Conservation (phyloP, 2,888 invertebrate species). For the Nymphalis urticae region DNA sequence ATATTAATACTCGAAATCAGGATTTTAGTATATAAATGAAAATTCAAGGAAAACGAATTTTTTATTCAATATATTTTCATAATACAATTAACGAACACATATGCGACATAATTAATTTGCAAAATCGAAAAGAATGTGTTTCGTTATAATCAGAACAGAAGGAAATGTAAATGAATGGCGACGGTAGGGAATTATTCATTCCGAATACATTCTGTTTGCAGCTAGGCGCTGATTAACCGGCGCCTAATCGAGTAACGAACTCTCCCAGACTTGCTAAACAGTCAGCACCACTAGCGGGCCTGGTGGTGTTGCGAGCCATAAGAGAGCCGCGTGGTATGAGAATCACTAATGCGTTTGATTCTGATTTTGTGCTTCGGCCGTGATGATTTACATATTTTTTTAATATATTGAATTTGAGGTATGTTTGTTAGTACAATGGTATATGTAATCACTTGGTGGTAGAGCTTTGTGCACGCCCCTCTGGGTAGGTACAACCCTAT, state of each 20-base stretch:
- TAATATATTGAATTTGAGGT: too few relatives aligned
- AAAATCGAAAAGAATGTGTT: slow-evolving; percentile 7
- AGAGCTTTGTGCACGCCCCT: too few relatives aligned
- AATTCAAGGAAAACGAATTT: not conserved
- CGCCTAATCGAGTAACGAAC: slow-evolving; percentile 77
- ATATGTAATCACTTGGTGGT: too few relatives aligned
- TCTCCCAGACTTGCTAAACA: slow-evolving; percentile 67
- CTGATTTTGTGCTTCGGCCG: too few relatives aligned
- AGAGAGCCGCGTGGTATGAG: slow-evolving; percentile 4
- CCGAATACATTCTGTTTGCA: slow-evolving; percentile 67
- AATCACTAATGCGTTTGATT: not conserved
- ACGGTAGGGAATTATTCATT: slow-evolving; percentile 45
- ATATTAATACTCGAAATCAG: too few relatives aligned
- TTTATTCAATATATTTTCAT: not conserved
- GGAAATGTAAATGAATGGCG: slow-evolving; percentile 64
- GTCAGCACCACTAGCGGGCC: slow-evolving; percentile 52
- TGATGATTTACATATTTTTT: too few relatives aligned
- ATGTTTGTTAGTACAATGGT: too few relatives aligned
- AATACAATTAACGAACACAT: not conserved
- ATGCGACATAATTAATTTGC: not conserved
- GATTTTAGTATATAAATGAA: too few relatives aligned
- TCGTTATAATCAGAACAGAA: slow-evolving; percentile 39
- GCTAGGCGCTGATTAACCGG: slow-evolving; percentile 72
- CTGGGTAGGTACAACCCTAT: too few relatives aligned
- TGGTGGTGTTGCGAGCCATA: slow-evolving; percentile 33